Base-by-base conservation (phyloP, 2,797 vertebrate species). In the Petrocephalus schoutedeni region DNA sequence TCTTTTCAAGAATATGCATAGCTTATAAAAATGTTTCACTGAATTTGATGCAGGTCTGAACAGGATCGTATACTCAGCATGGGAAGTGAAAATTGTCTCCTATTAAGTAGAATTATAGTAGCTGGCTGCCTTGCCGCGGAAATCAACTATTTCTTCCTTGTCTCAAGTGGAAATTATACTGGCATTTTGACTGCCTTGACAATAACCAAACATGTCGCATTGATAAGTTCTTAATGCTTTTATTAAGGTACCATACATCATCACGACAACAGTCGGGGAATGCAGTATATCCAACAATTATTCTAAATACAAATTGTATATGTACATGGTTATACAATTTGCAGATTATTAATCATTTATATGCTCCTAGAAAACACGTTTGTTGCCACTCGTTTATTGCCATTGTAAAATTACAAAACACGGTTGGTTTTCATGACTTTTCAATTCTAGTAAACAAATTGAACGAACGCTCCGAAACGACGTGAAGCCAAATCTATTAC, bases 131-230 rank as follows among this genome's bases (percentile, higher is more conserved):
- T 77, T 77, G 16, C 71, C 71, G 32, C 36, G 14, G 32, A 84
- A 84, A 84, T 53, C 51, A 54, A 28, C 51, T 32, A 53, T 56
- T 85, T 10, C 23, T 85, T 32, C 21, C 51, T 28, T 1, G 23
- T 57, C 49, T 84, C n/a, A 56, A 56, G 28, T 51, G 83, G 54
- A 56, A 85, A 85, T 54, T 85, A 32, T 19, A 54, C 83, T 85
- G 51, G 9, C 74, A 80, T 80, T 80, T 80, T 45, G 54, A 32
- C 83, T 56, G 83, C 54, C 83, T 19, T 85, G n/a, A 32, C 83
- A 85, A 85, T 21, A 85, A 57, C 21, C 80, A 57, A 85, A 85
- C 83, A 54, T 85, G 83, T 85, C 83, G 14, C 49, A 56, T 85
- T 28, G 54, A 85, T 54, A 54, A 57, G 83, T 56, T 32, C 23